Base-by-base conservation (phyloP, 37 sponge, comb jelly and placozoan species). In the Ianthella basta region DNA sequence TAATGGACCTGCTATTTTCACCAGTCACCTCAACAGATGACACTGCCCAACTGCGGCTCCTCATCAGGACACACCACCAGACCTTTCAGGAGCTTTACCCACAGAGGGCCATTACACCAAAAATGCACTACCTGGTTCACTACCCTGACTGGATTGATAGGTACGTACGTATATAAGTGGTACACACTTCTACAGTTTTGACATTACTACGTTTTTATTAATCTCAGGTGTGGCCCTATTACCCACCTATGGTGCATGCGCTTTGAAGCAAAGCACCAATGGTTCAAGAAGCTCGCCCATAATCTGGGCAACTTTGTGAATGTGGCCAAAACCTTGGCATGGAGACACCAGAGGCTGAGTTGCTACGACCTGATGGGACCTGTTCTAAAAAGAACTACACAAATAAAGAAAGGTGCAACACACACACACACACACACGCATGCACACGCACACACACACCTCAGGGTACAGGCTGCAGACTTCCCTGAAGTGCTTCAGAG, bases 401-500 rank as follows among this genome's bases (percentile, higher is more conserved):
- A 61, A 27, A 27, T 27, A n/a, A n/a, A n/a, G n/a, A n/a, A n/a
- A n/a, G n/a, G n/a, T n/a, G n/a, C n/a, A n/a, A 56, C 59, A 56
- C 18, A 18, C 16, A 56, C 18, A 18, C n/a, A n/a, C 18, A 56
- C 59, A 56, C 59, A 15, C 15, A 18, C 18, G 59, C 15, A 18
- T 19, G 36, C 38, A 72, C 14, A 72, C 73, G 19, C 10, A 37
- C 39, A 21, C 36, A 72, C 85, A 14, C 40, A 94, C 94, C 95
- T 94, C 95, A 18, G 86, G 83, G 57, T 88, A 96, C 57, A 96
- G 87, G 20, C 87, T 59, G 41, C 91, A 94, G 44, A 96, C 91
- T 65, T 96, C 97, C 65, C 59, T 86, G 85, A 94, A 91, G 39
- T 91, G 94, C 81, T 96, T 96, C 56, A 96, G 83, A 59, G 97